These are phyloP conservation scores for Tylochromis polylepis DNA, from an alignment of 2,113 vertebrate species.

Conservation along the genomic window DNA sequence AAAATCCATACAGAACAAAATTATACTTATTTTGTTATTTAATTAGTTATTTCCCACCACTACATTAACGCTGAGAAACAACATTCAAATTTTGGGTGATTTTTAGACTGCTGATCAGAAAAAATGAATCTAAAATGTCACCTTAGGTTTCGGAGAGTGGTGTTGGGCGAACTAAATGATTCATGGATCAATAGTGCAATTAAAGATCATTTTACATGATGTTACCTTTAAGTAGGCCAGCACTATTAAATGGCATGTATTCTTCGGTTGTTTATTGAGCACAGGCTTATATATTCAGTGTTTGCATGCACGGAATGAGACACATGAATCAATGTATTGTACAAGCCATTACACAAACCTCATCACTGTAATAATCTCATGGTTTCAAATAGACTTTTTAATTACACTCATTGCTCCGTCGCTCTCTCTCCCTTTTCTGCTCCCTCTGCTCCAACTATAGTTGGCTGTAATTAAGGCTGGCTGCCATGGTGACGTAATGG, in stretches of 20 bases:
- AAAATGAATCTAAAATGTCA: not conserved
- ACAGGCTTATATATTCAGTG: not conserved
- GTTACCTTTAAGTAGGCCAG: not conserved
- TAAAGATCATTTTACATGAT: not conserved
- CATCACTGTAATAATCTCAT: constrained; percentile 34
- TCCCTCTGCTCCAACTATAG: constrained; percentile 46
- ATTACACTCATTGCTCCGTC: constrained; percentile 52
- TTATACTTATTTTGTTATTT: too few relatives aligned
- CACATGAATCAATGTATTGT: not conserved
- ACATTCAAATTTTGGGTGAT: not conserved
- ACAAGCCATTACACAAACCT: constrained; percentile 22
- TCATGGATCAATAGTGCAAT: not conserved
- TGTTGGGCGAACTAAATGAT: not conserved
- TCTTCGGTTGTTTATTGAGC: not conserved
- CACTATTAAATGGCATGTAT: not conserved
- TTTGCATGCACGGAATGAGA: not conserved
- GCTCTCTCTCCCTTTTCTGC: constrained; percentile 6
- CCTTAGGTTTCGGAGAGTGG: too few relatives aligned
- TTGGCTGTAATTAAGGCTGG: constrained; percentile 68
- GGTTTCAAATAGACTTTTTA: constrained; percentile 66
- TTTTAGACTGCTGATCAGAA: not conserved
- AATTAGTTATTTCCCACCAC: too few relatives aligned
- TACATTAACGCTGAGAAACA: not conserved
- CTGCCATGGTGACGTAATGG: constrained; percentile 57
- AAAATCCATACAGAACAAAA: too few relatives aligned